These are phyloP conservation scores for Hydrophis major DNA, from an alignment of 2,797 vertebrate genomes.

Conservation along the genomic window DNA sequence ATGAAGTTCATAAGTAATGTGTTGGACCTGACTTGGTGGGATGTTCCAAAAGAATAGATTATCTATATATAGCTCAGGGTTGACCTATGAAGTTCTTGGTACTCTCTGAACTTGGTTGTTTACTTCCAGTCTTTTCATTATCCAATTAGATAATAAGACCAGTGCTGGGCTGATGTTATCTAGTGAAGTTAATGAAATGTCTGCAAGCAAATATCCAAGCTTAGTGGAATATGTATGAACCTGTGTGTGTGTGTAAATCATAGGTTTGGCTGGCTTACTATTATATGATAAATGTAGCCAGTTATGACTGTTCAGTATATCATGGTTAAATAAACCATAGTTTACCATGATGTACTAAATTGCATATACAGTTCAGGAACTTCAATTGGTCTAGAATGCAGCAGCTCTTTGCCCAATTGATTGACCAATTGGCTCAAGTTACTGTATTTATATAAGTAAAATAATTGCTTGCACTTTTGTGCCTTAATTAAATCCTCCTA, in stretches of 20 bases:
- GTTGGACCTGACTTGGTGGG: background rate
- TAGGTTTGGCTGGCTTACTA: background rate
- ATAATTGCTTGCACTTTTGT: background rate
- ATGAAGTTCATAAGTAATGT: background rate
- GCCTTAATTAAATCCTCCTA: background rate
- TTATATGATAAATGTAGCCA: background rate
- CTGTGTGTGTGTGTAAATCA: background rate
- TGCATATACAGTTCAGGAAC: background rate
- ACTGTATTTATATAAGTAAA: background rate
- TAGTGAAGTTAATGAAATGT: background rate
- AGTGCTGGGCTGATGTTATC: background rate
- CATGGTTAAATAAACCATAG: background rate
- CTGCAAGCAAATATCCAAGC: background rate
- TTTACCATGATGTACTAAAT: background rate
- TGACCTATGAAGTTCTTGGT: background rate
- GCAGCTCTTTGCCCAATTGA: background rate
- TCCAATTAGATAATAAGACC: background rate
- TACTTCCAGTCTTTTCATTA: background rate
- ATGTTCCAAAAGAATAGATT: background rate
- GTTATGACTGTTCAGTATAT: background rate
- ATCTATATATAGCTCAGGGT: background rate
- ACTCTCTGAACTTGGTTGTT: background rate
- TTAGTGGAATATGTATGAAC: background rate
- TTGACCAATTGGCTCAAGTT: background rate
- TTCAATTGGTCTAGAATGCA: background rate